Evolutionary conservation across 2,113 vertebrate genomes (phyloP), one percentile per base, ranked within the genome.

Genomic region (Romanogobio albipinnatus): DNA sequence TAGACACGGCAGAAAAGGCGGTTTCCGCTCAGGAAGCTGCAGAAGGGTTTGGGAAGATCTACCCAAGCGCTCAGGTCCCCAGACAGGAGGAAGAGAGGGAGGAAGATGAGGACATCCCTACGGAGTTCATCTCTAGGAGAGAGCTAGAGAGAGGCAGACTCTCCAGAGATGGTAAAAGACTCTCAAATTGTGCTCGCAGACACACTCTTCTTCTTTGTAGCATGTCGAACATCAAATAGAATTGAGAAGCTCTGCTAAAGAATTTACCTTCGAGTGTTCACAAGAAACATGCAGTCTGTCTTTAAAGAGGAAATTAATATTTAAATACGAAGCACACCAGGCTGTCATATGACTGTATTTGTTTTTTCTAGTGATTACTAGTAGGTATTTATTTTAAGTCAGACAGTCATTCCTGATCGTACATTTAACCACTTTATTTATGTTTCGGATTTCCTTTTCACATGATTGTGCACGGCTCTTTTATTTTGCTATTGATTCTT

Each of bases 11-110:
- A 84, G 89, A 85, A 49, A 87, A 2, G 33, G 86, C 85, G 56
- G 58, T 17, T 9, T 4, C 36, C 26, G 11, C 19, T 33, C 92
- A 93, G 81, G 88, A 29, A 43, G 59, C 84, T 3, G 84, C 43
- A 33, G 93, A 91, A 59, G 98, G 98, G 53, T 99, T 99, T 92
- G 98, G 98, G 86, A 98, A 99, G 92, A 96, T 99, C 83, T 98
- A 97, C 87, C 97, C 98, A 59, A 93, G 89, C 59, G 89, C 92
- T 14, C 95, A 90, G 87, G 85, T 92, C n/a, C 91, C 92, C 64
- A 90, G 91, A 76, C 91, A 92, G 86, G 94, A 96, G 62, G 95
- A 97, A 56, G 93, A 92, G 13, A 92, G 95, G 61, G 96, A 95
- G 24, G 92, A 94, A 0, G 95, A 96, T 17, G 90, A 95, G 75